Conservation (phyloP, 2,888 invertebrate species). For the Eilema depressum region DNA sequence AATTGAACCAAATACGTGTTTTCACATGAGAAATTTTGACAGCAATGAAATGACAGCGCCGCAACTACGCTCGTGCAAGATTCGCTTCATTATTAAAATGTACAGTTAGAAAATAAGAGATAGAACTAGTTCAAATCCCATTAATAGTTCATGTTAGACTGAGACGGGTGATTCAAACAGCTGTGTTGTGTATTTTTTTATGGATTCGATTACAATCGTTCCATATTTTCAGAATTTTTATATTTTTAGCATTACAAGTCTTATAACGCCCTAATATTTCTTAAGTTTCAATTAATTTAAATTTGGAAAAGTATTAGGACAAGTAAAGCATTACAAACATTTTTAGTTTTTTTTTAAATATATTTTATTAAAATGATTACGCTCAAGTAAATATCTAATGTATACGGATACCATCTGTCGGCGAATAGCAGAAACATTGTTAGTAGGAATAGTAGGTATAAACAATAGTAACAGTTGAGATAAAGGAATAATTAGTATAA, state of each 20-base stretch:
- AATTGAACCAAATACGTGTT: slow-evolving; percentile 57
- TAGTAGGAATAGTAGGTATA: too few relatives aligned
- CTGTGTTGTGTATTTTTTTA: not conserved
- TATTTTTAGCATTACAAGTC: not conserved
- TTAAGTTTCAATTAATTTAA: not conserved
- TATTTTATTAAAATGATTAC: not conserved
- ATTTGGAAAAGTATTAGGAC: too few relatives aligned
- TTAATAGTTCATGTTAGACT: not conserved
- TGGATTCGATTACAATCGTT: not conserved
- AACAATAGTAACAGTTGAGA: too few relatives aligned
- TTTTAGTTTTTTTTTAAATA: not conserved
- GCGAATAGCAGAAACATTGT: not conserved
- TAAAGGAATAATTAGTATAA: too few relatives aligned
- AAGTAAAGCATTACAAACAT: too few relatives aligned
- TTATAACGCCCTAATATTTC: not conserved
- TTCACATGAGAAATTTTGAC: slow-evolving; percentile 55
- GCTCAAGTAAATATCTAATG: not conserved
- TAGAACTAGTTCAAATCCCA: slow-evolving; percentile 10
- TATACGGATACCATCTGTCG: not conserved
- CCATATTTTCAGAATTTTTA: not conserved
- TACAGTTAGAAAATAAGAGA: slow-evolving; percentile 21
- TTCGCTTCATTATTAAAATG: not conserved
- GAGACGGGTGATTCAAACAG: slow-evolving; percentile 29
- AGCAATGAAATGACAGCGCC: slow-evolving; percentile 58
- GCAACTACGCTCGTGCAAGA: not conserved